Evolutionary conservation across 2,113 vertebrate genomes (phyloP).

Genomic region (Tichodroma muraria): DNA sequence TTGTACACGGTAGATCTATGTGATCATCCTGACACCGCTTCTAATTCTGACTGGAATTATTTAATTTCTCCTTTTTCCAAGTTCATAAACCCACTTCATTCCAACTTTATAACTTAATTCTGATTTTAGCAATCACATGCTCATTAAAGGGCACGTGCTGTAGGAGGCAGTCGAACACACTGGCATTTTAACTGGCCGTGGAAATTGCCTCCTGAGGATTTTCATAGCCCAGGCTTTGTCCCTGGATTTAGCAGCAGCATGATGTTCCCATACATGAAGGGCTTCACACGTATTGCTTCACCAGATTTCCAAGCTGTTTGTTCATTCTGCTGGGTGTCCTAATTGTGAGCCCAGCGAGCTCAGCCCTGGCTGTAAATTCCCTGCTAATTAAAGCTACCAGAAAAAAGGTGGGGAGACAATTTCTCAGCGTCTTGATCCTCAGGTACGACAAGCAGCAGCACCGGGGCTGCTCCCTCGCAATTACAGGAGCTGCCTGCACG

Average conservation of each 20-base stretch:
- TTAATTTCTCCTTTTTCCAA: neutral
- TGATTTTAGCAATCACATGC: neutral
- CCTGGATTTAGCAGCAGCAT: neutral
- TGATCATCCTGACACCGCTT: neutral
- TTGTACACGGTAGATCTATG: fast-evolving
- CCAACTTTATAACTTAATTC: neutral
- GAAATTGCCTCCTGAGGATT: neutral
- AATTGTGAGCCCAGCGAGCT: neutral
- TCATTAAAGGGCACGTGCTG: neutral
- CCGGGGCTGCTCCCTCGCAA: neutral
- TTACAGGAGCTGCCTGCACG: neutral
- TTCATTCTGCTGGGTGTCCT: neutral
- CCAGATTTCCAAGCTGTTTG: neutral
- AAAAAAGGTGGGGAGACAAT: neutral
- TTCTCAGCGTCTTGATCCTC: neutral
- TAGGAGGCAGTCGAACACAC: neutral
- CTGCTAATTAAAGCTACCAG: neutral
- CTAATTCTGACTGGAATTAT: neutral
- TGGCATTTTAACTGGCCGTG: neutral
- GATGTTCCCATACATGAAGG: neutral
- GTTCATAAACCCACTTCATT: neutral
- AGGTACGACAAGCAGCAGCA: neutral
- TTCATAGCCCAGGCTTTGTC: neutral
- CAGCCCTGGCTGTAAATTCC: neutral
- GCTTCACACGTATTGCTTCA: neutral